phyloP scores from a whole-genome alignment of 2,113 vertebrate genomes.

The Calidris pygmaea region DNA sequence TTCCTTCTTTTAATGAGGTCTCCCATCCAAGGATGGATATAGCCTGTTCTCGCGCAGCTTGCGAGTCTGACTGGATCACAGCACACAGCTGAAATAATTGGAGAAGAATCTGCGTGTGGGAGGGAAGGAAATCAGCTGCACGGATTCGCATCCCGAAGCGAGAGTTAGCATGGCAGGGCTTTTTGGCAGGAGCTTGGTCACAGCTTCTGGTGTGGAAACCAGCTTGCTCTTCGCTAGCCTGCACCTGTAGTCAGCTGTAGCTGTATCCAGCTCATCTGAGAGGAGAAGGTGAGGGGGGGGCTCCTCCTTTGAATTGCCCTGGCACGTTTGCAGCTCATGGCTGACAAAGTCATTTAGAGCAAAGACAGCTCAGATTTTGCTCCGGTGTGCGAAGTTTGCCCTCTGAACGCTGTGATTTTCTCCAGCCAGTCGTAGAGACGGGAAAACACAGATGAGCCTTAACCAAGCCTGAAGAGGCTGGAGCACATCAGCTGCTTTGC shows the following conservation, averaged over 20 bases:
- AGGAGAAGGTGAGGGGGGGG: not conserved
- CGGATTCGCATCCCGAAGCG: not conserved
- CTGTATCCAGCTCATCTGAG: not conserved
- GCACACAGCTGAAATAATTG: not conserved
- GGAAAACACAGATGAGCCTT: constrained; percentile 36
- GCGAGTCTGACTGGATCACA: not conserved
- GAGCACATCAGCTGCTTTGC: constrained; percentile 60
- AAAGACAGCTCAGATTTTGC: constrained; percentile 22
- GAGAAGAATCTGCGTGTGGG: not conserved
- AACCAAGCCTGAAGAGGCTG: constrained; percentile 32
- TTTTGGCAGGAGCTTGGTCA: not conserved
- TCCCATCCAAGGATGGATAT: not conserved
- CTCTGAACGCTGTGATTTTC: constrained; percentile 49
- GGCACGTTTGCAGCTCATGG: not conserved
- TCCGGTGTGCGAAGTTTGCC: not conserved
- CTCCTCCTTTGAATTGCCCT: not conserved
- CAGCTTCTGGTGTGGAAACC: not conserved
- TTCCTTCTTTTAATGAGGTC: not conserved
- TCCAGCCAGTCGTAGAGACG: constrained; percentile 40
- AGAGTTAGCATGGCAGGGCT: not conserved
- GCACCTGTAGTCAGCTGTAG: not conserved
- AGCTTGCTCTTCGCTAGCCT: constrained; percentile 5
- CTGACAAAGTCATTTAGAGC: not conserved
- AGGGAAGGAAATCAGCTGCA: not conserved
- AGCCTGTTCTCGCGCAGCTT: not conserved